Evolutionary conservation across 2,113 vertebrate species (phyloP).

Genomic region (Rhagologus leucostigma): DNA sequence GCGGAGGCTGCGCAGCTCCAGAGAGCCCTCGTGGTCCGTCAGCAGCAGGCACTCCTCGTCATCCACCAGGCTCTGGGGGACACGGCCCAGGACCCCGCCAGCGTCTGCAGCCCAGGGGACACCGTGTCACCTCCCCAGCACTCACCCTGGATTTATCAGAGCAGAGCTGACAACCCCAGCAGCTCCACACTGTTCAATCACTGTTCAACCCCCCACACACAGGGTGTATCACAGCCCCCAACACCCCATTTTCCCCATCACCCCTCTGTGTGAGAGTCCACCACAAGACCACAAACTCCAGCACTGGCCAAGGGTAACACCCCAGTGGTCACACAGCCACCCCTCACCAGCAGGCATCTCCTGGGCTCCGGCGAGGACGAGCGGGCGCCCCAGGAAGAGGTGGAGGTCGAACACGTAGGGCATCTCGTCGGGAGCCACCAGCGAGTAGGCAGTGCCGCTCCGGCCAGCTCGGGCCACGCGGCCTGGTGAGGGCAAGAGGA

Average conservation of each 20-base stretch:
- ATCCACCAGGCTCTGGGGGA: slow-evolving; percentile 90
- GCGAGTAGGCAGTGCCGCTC: slow-evolving; percentile 84
- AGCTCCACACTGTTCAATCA: rapidly evolving
- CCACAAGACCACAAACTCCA: neutral
- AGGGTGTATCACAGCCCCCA: neutral
- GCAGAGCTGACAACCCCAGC: neutral
- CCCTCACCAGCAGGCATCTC: slow-evolving; percentile 73
- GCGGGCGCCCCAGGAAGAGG: slow-evolving; percentile 85
- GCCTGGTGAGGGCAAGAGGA: slow-evolving; percentile 66
- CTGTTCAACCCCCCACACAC: rapidly evolving
- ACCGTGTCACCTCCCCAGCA: neutral
- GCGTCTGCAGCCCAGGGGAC: neutral
- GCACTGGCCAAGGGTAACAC: neutral
- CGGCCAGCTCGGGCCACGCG: slow-evolving; percentile 92
- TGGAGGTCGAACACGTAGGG: slow-evolving; percentile 90
- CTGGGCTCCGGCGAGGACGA: slow-evolving; percentile 72
- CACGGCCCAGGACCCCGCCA: slow-evolving; percentile 82
- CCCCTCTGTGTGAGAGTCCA: too few species aligned
- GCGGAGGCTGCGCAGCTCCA: slow-evolving; percentile 82
- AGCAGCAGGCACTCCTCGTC: slow-evolving; percentile 84
- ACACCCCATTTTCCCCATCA: rapidly evolving
- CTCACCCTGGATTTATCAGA: neutral
- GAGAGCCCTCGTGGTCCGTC: slow-evolving; percentile 72
- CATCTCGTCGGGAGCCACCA: slow-evolving; percentile 88
- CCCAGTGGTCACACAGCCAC: too few species aligned